Evolutionary conservation across 35 echinoderm and acorn worm genomes (phyloP), one percentile per base, ranked within the genome.

Genomic region (Nesometra sesokonis): DNA sequence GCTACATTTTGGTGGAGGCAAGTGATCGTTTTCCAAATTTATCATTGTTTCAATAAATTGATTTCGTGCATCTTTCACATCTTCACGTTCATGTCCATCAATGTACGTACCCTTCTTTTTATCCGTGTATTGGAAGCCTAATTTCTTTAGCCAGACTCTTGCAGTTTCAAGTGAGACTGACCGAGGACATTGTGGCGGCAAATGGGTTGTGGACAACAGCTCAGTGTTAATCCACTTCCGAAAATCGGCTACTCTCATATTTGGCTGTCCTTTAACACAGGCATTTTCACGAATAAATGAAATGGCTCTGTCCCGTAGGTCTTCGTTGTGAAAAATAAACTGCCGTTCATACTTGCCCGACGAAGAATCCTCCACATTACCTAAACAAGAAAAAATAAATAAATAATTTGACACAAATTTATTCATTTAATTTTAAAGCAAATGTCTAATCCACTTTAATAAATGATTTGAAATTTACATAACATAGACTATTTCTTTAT

Each of bases 91-190:
- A 82, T 82, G 80, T 31, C 80, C 80, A 34, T 82, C 80, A 34
- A 82, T 82, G 35, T 82, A 82, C 4, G 33, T 82, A 1, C 80
- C 80, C 32, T 82, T 82, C 35, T 82, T 82, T 35, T 82, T 82
- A 82, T 82, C 33, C 0, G 80, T 82, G 35, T 82, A 82, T 5
- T 32, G 35, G 33, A 82, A 82, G 0, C 80, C 80, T 5, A 82
- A 35, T 19, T 82, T 82, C 4, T 32, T 15, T 17, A 82, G 17
- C 80, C 80, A 82, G 17, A 82, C 19, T 19, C 80, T 32, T 32
- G 80, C 80, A 5, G 17, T 82, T 19, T 82, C 80, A 29, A 82
- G 35, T 4, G 80, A 82, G 17, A 35, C 33, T 32, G 80, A 30
- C 17, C 17, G 33, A 31, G 80, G 38, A 43, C 4, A 43, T 43